phyloP scores from a whole-genome alignment of 2,888 invertebrate genomes.

The Mythimna lalbum region DNA sequence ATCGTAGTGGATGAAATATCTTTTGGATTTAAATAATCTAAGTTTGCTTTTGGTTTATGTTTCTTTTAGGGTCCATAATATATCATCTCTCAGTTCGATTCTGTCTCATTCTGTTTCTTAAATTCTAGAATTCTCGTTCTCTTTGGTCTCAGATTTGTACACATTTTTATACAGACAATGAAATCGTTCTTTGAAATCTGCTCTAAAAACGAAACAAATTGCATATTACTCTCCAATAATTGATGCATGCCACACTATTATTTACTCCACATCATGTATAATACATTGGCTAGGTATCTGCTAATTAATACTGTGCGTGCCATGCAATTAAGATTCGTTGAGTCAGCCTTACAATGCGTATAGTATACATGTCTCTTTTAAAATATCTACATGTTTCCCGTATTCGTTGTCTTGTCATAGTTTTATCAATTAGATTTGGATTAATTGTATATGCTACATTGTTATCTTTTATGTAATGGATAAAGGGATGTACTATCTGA shows the following conservation, averaged over 20 bases:
- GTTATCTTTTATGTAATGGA: not conserved
- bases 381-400: not conserved
- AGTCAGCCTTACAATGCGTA: conserved; percentile 44
- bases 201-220: conserved; percentile 23
- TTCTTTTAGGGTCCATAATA: conserved; percentile 11
- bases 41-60: conserved; percentile 6
- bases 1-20: conserved; percentile 9
- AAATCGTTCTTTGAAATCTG: conserved; percentile 20
- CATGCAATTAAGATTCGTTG: conserved; percentile 59
- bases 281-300: conserved; percentile 38
- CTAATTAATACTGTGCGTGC: conserved; percentile 59
- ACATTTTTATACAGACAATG: not conserved
- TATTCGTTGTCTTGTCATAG: conserved; percentile 10
- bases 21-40: conserved; percentile 9
- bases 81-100: not conserved
- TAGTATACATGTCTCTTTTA: conserved; percentile 13
- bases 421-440: not conserved
- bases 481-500: not conserved
- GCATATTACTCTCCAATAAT: conserved; percentile 9
- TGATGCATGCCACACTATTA: conserved; percentile 39
- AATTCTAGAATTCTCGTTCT: too few species aligned
- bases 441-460: conserved; percentile 4
- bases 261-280: conserved; percentile 42
- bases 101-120: not conserved
- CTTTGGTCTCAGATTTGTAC: not conserved